Evolutionary conservation across 2,797 vertebrate species (phyloP), one percentile per base, ranked within the genome.

Genomic region (Vultur gryphus): DNA sequence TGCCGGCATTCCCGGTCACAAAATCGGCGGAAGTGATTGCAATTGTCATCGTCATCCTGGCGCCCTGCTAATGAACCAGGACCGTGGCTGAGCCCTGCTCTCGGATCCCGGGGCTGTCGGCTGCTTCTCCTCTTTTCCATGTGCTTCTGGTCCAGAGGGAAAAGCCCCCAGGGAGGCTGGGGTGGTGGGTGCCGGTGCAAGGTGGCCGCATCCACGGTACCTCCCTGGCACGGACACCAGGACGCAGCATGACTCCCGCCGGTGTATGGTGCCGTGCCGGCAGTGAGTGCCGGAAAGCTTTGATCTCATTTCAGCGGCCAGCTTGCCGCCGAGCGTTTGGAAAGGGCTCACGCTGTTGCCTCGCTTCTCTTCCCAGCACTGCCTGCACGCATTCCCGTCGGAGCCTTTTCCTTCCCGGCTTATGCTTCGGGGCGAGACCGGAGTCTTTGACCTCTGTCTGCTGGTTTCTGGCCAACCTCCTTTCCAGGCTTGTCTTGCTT

Each of bases 401-500:
- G 52, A 91, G 78, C 72, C 52, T 89, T 90, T 83, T 88, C 91
- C 83, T 95, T 71, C 89, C 85, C 76, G 1, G 62, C 86, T 87
- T 73, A 10, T 12, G 72, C 89, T 91, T 25, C 2, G 1, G 90
- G 92, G 64, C 2, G 15, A 92, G 89, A 87, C 9, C 4, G 5
- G 82, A 89, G 93, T 59, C 89, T 92, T 67, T 93, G 93, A 93
- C 96, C 94, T 95, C 90, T 3, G 87, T 95, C 96, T 97, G 89
- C 96, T 96, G 95, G 94, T 54, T 84, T 15, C 54, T 52, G 76
- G 92, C 96, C 96, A 95, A 43, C n/a, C 95, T 93, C 94, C 94
- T 95, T 81, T 66, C 76, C 87, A 54, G 94, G 89, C 95, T 93
- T 3, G n/a, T 95, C 96, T 78, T 10, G 61, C 88, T 75, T 18